Conservation (phyloP, 2,113 vertebrate genomes). For the Etheostoma cragini region DNA sequence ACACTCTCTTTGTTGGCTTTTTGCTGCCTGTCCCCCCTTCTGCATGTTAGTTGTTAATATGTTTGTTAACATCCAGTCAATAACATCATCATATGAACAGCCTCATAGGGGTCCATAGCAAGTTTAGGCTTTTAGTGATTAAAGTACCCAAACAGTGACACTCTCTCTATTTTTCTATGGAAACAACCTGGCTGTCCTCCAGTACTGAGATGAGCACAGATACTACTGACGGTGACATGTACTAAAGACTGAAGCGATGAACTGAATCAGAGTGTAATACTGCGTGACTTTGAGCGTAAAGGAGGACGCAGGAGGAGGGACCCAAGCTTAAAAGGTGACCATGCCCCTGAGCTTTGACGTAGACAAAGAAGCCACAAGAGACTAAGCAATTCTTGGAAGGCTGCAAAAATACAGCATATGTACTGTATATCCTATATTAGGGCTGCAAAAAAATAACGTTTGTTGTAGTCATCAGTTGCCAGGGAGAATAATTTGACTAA, state of each 20-base stretch:
- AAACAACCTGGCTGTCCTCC: conserved; percentile 42
- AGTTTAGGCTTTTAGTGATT: not conserved
- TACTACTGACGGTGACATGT: conserved; percentile 56
- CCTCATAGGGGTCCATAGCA: not conserved
- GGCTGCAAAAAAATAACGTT: not conserved
- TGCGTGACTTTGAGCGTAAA: conserved; percentile 50
- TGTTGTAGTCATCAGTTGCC: conserved; percentile 5
- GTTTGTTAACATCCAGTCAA: no score
- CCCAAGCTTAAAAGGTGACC: conserved; percentile 32
- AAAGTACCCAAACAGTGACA: not conserved
- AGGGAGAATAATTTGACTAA: not conserved
- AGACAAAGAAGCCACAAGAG: conserved; percentile 21
- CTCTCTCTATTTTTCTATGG: not conserved
- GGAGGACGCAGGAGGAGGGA: conserved; percentile 17
- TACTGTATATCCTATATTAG: no score
- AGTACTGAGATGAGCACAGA: conserved; percentile 26
- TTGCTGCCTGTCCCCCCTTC: not conserved
- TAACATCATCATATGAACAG: not conserved
- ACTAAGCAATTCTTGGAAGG: conserved; percentile 37
- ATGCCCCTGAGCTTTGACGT: conserved; percentile 35
- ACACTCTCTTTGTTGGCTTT: no score
- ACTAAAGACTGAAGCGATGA: conserved; percentile 15
- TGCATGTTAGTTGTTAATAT: not conserved
- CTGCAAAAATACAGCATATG: conserved; percentile 14
- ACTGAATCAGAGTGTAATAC: conserved; percentile 22